phyloP scores from a whole-genome alignment of 2,113 vertebrate species.

The Mugil cephalus region DNA sequence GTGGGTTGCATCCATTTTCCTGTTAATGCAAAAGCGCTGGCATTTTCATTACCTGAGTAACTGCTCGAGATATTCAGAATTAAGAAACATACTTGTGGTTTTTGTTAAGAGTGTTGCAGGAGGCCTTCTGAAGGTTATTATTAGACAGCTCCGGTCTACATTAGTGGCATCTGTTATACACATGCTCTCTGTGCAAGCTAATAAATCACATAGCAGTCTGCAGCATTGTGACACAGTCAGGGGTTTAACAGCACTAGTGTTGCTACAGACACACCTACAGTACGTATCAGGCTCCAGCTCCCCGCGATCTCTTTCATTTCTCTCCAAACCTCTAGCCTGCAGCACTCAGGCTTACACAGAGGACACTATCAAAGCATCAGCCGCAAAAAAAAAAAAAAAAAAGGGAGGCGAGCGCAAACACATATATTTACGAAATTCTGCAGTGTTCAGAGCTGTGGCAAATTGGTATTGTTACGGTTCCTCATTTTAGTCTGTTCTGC shows the following conservation, averaged over 20 bases:
- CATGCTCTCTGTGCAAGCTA: conserved; percentile 51
- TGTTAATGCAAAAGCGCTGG: conserved; percentile 27
- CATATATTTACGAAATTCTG: conserved; percentile 70
- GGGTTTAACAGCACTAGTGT: conserved; percentile 53
- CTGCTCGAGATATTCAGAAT: conserved; percentile 43
- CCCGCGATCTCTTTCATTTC: conserved; percentile 68
- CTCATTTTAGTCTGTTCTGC: conserved; percentile 62
- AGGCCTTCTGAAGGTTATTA: conserved; percentile 54
- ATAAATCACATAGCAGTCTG: conserved; percentile 67
- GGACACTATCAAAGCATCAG: conserved; percentile 70
- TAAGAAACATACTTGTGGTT: conserved; percentile 44
- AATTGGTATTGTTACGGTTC: conserved; percentile 62
- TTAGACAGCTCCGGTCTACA: conserved; percentile 62
- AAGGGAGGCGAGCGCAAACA: conserved; percentile 37
- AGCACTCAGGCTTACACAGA: conserved; percentile 64
- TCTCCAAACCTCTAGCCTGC: conserved; percentile 64
- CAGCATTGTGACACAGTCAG: conserved; percentile 51
- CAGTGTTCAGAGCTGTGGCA: conserved; percentile 61
- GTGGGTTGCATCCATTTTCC: conserved; percentile 7
- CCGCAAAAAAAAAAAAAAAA: conserved; percentile 15
- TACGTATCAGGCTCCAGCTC: conserved; percentile 54
- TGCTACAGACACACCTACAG: conserved; percentile 63
- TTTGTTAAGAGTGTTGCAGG: conserved; percentile 31
- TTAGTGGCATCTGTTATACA: conserved; percentile 66
- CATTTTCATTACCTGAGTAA: conserved; percentile 37